Percentiles rank a stretch among this genome's conserved stretches.
Evolutionary conservation across 2,888 invertebrate genomes (phyloP).

Genomic region (Stenodera caucasica): DNA sequence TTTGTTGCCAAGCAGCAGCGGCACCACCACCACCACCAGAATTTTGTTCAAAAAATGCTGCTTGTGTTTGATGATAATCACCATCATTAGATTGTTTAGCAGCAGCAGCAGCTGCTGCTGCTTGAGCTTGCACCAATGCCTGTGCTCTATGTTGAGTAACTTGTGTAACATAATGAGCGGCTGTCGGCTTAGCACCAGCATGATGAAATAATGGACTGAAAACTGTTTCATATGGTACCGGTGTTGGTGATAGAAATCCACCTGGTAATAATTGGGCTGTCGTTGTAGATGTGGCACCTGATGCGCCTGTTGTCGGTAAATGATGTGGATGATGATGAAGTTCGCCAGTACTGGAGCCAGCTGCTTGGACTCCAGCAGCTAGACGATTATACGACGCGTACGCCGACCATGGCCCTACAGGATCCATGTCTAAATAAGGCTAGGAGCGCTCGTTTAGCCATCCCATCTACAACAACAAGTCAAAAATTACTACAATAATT

Average conservation of each 20-base stretch:
- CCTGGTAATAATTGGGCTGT: slow-evolving; percentile 69
- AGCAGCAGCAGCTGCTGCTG: slow-evolving; percentile 39
- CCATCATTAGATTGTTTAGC: slow-evolving; percentile 46
- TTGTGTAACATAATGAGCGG: slow-evolving; percentile 56
- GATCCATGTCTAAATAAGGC: slow-evolving; percentile 68
- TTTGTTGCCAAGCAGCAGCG: slow-evolving; percentile 75
- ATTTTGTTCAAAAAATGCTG: slow-evolving; percentile 70
- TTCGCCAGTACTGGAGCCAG: slow-evolving; percentile 67
- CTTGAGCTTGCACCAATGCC: slow-evolving; percentile 55
- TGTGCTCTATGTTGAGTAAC: slow-evolving; percentile 70
- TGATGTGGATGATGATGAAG: slow-evolving; percentile 71
- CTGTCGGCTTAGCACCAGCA: slow-evolving; percentile 60
- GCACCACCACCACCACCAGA: slow-evolving; percentile 51
- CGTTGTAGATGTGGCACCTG: slow-evolving; percentile 62
- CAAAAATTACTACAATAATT: no score
- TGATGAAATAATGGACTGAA: slow-evolving; percentile 83
- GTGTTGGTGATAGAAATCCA: slow-evolving; percentile 73
- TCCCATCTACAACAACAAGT: slow-evolving; percentile 51
- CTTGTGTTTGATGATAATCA: slow-evolving; percentile 62
- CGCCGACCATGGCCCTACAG: slow-evolving; percentile 86
- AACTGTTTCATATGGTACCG: slow-evolving; percentile 79
- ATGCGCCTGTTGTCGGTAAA: slow-evolving; percentile 61
- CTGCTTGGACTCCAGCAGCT: slow-evolving; percentile 66
- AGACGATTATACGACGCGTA: slow-evolving; percentile 83
- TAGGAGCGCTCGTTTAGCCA: slow-evolving; percentile 48